A percentile compares a stretch with the other conserved stretches of the same genome.
These are phyloP conservation scores for Paraescarpia echinospica DNA, from an alignment of 1,140 invertebrate species.

Conservation along the genomic window DNA sequence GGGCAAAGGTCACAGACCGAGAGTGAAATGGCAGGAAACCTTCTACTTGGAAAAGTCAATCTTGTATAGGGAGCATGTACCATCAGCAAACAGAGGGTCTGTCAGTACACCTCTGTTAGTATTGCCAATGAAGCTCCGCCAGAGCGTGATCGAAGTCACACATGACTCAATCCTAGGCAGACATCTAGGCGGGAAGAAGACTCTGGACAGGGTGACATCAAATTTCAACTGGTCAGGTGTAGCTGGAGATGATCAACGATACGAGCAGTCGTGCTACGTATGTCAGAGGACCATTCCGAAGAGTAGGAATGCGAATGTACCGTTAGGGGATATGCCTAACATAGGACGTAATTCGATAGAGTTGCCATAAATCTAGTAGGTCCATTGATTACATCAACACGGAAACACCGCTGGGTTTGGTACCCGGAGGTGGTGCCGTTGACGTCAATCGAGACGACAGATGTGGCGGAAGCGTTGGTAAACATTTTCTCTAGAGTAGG, in stretches of 20 bases:
- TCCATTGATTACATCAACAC: background rate
- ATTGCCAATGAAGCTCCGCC: background rate
- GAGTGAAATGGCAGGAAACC: background rate
- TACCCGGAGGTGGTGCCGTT: too few relatives aligned
- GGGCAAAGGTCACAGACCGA: background rate
- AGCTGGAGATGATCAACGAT: conserved; percentile 17
- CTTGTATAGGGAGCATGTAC: background rate
- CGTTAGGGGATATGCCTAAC: conserved; percentile 22
- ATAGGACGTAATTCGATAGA: conserved; percentile 19
- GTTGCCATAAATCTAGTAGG: conserved; percentile 16
- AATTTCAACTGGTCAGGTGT: conserved; percentile 23
- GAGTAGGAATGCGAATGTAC: conserved; percentile 19
- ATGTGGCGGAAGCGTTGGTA: too few relatives aligned
- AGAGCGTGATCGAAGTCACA: background rate
- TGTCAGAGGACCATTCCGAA: conserved; percentile 24
- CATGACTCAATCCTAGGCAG: background rate
- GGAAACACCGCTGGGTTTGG: background rate
- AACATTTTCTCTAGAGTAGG: too few relatives aligned
- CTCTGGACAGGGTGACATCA: background rate
- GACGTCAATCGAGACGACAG: too few relatives aligned
- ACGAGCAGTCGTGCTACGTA: conserved; percentile 19
- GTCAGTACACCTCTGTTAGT: background rate
- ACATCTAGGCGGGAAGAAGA: too few relatives aligned
- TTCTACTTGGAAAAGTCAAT: background rate
- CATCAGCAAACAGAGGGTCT: background rate